Conservation (phyloP, 2,113 vertebrate species). For the Oryzias javanicus region DNA sequence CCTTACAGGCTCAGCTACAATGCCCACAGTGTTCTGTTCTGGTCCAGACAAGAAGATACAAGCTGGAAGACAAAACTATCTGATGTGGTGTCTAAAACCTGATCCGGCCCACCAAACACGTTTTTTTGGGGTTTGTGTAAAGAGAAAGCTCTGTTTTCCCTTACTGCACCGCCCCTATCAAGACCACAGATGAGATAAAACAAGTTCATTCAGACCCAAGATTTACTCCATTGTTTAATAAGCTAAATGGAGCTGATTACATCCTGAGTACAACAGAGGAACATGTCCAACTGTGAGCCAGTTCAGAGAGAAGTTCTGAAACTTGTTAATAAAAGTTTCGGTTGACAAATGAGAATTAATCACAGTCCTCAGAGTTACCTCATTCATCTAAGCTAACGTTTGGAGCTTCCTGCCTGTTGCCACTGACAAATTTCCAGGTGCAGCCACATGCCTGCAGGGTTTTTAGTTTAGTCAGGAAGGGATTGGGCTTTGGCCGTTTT, state of each 20-base stretch:
- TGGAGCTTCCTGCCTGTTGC: no score
- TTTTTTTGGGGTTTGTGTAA: neutral
- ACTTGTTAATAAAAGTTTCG: no score
- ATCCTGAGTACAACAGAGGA: no score
- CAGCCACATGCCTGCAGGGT: no score
- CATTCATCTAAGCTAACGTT: no score
- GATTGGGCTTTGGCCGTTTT: no score
- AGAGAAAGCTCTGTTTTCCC: conserved; percentile 1
- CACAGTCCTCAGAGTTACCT: no score
- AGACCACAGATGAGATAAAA: neutral
- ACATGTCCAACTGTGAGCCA: no score
- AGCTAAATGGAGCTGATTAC: neutral
- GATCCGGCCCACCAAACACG: conserved; percentile 22
- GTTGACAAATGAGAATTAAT: no score
- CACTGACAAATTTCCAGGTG: no score
- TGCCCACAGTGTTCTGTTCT: conserved; percentile 35
- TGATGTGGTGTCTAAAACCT: conserved; percentile 60
- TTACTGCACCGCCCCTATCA: neutral
- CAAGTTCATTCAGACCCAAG: neutral
- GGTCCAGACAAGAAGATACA: conserved; percentile 61
- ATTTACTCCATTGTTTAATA: neutral
- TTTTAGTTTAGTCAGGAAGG: no score
- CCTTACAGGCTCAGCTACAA: conserved; percentile 42
- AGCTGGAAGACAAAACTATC: conserved; percentile 72
- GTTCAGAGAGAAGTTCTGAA: no score